These are phyloP conservation scores for Drymonia ruficornis DNA, from an alignment of 2,888 invertebrate species.

Conservation along the genomic window DNA sequence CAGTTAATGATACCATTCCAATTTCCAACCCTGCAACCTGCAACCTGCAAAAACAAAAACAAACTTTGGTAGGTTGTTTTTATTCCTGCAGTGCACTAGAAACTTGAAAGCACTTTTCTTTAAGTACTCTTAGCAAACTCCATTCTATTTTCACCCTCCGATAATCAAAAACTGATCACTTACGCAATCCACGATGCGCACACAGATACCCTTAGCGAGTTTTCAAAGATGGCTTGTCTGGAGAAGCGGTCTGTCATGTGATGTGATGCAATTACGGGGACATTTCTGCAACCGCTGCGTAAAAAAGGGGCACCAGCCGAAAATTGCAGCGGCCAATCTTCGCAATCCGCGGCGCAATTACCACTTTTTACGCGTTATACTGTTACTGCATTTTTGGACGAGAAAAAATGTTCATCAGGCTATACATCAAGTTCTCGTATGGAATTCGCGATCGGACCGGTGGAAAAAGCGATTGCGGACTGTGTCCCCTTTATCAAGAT, in stretches of 20 bases:
- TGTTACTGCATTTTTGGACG: slow-evolving; percentile 55
- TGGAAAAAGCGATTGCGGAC: slow-evolving; percentile 30
- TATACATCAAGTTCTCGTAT: slow-evolving; percentile 38
- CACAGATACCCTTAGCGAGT: not conserved
- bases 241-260: slow-evolving; percentile 44
- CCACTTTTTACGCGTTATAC: slow-evolving; percentile 65
- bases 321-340: slow-evolving; percentile 62
- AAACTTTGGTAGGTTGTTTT: too few relatives aligned
- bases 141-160: not conserved
- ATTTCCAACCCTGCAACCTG: too few relatives aligned
- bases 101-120: not conserved
- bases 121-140: not conserved
- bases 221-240: slow-evolving; percentile 33
- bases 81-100: not conserved
- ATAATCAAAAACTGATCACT: slow-evolving; percentile 3
- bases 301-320: slow-evolving; percentile 60
- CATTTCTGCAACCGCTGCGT: slow-evolving; percentile 42
- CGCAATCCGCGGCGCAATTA: slow-evolving; percentile 60
- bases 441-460: slow-evolving; percentile 18
- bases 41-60: too few relatives aligned
- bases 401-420: slow-evolving; percentile 45
- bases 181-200: slow-evolving; percentile 3
- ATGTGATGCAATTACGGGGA: slow-evolving; percentile 51
- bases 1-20: too few relatives aligned
- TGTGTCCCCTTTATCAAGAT: slow-evolving; percentile 18